phyloP scores from a whole-genome alignment of 2,797 vertebrate species.

The Gila robusta region DNA sequence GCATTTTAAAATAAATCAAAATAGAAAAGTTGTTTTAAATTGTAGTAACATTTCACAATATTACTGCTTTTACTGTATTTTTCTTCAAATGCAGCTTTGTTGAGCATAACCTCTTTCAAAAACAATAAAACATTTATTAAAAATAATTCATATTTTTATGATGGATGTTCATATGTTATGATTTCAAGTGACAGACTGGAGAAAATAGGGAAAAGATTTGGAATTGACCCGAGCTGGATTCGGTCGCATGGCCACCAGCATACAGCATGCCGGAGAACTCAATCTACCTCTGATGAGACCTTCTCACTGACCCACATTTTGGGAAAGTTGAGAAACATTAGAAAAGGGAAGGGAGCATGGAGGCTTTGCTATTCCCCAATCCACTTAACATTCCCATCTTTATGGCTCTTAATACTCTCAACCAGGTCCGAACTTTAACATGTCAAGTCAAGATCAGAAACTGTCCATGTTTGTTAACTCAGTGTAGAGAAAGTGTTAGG shows the following conservation, averaged over 20 bases:
- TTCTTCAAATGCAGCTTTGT: neutral
- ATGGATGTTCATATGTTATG: too few relatives aligned
- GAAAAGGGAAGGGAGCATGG: constrained; percentile 29
- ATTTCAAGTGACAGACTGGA: neutral
- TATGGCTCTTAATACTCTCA: constrained; percentile 4
- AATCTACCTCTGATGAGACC: neutral
- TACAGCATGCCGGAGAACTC: neutral
- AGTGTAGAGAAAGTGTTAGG: neutral
- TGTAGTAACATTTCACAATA: neutral
- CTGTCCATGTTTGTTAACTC: neutral
- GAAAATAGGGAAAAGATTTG: neutral
- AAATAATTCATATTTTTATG: too few relatives aligned
- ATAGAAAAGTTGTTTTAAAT: neutral
- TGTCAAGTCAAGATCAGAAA: constrained; percentile 31
- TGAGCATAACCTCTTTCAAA: neutral
- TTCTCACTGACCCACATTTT: constrained; percentile 42
- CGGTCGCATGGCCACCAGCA: neutral
- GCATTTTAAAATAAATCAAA: neutral
- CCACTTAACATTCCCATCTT: constrained; percentile 46
- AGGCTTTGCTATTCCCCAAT: constrained; percentile 39
- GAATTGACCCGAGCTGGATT: neutral
- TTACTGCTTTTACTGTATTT: neutral
- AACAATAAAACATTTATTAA: too few relatives aligned
- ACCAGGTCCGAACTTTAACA: constrained; percentile 22
- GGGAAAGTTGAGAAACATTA: constrained; percentile 22